Evolutionary conservation across 2,888 invertebrate genomes (phyloP), one percentile per base, ranked within the genome.

Genomic region (Pandemis cinnamomeana): DNA sequence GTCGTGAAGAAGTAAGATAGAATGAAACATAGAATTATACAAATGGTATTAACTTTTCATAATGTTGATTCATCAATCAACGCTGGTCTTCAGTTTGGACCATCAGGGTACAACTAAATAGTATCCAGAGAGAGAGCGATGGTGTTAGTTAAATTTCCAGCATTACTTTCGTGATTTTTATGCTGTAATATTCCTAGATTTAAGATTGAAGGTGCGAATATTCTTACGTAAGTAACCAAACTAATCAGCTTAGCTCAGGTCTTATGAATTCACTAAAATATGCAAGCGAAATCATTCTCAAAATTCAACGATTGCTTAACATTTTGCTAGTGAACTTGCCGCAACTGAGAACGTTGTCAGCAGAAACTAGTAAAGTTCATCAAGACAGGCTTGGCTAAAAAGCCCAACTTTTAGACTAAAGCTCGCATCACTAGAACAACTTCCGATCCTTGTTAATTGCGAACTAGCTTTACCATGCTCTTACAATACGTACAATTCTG

Each of bases 301-400:
- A 53, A 5, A 53, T 15, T 4, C 53, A 53, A 53, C 10, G 13
- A 13, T 48, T 10, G 15, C 53, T 15, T 6, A n/a, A 53, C n/a
- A 53, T 10, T 53, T 53, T n/a, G n/a, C 15, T 53, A 53, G n/a
- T 15, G 51, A 53, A 53, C 53, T 15, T 53, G 53, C 15, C n/a
- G 15, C n/a, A 53, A 15, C 53, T 10, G 8, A 15, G 8, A 55
- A 8, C 55, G 20, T 20, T 55, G 55, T 20, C 46, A 58, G 66
- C 13, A 53, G 46, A 58, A 64, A 48, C 55, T 48, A 46, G 46
- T 36, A 41, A 71, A 46, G 44, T 66, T 60, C 36, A 6, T 15
- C 36, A 71, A 66, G 66, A 60, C 71, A 71, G 60, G 66, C 71
- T 36, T 13, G 66, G 66, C 71, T 66, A 66, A 71, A 71, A 71